Conservation (phyloP, 64 coral and sea anemone species). For the Pachyseris speciosa region DNA sequence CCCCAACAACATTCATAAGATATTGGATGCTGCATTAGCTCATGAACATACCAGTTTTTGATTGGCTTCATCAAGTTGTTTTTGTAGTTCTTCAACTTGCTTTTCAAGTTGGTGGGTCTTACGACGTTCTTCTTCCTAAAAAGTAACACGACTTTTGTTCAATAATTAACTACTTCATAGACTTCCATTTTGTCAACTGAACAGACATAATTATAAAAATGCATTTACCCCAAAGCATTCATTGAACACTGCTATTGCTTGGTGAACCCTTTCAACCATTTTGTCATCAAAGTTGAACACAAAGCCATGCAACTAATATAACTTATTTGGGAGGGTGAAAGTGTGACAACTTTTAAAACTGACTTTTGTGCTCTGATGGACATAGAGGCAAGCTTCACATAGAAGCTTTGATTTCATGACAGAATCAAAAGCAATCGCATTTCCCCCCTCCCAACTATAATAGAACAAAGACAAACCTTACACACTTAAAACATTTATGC, state of each 20-base stretch:
- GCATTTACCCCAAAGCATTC: too few relatives aligned
- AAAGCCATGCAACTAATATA: neutral
- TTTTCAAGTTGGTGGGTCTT: slow-evolving; percentile 48
- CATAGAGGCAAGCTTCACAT: too few relatives aligned
- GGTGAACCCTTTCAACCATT: too few relatives aligned
- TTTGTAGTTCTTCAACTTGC: slow-evolving; percentile 64
- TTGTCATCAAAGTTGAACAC: too few relatives aligned
- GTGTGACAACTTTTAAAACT: neutral
- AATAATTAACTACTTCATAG: neutral
- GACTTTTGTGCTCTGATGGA: too few relatives aligned
- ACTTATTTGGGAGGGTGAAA: neutral
- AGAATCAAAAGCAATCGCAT: neutral
- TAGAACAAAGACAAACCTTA: neutral
- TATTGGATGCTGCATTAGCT: neutral
- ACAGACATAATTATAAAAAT: neutral
- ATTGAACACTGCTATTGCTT: too few relatives aligned
- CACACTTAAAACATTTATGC: neutral
- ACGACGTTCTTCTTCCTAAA: slow-evolving; percentile 68
- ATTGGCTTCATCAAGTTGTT: slow-evolving; percentile 61
- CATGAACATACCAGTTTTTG: slow-evolving; percentile 63
- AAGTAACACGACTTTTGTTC: neutral
- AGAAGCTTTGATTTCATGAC: neutral
- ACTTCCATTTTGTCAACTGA: neutral
- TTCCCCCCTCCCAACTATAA: neutral
- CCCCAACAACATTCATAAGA: too few relatives aligned